phyloP scores from a whole-genome alignment of 2,797 vertebrate genomes.

The Nannoperca australis region DNA sequence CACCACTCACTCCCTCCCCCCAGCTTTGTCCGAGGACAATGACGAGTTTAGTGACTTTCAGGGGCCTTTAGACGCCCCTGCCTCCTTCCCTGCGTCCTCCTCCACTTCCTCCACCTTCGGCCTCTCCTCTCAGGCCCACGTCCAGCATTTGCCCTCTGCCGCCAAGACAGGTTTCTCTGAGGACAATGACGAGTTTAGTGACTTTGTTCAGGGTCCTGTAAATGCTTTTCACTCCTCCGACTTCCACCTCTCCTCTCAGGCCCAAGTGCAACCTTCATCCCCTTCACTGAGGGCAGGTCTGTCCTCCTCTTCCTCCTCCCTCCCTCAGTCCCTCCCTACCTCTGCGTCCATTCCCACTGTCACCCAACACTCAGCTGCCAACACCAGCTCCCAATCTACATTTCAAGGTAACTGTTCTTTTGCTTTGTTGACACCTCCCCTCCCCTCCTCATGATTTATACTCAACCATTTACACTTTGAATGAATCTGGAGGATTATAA shows the following conservation, averaged over 20 bases:
- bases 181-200: constrained; percentile 95
- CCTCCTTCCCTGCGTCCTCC: constrained; percentile 77
- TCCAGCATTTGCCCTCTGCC: constrained; percentile 55
- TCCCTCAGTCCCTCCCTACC: constrained; percentile 85
- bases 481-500: constrained; percentile 16
- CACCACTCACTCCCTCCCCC: constrained; percentile 89
- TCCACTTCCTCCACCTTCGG: constrained; percentile 63
- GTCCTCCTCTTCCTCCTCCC: constrained; percentile 65
- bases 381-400: constrained; percentile 89
- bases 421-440: constrained; percentile 58
- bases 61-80: constrained; percentile 87
- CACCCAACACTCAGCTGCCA: constrained; percentile 88
- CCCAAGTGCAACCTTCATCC: constrained; percentile 54
- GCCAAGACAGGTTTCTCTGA: constrained; percentile 65
- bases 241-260: constrained; percentile 65
- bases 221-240: constrained; percentile 80
- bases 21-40: constrained; percentile 89
- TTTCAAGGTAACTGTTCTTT: constrained; percentile 87
- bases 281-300: constrained; percentile 46
- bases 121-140: constrained; percentile 61
- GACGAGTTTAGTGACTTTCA: constrained; percentile 99
- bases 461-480: constrained; percentile 34
- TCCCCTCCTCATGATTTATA: constrained; percentile 41
- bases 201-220: constrained; percentile 95
- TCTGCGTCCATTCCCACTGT: constrained; percentile 88